phyloP scores from a whole-genome alignment of 2,888 invertebrate genomes.

The Bellardia pandia region DNA sequence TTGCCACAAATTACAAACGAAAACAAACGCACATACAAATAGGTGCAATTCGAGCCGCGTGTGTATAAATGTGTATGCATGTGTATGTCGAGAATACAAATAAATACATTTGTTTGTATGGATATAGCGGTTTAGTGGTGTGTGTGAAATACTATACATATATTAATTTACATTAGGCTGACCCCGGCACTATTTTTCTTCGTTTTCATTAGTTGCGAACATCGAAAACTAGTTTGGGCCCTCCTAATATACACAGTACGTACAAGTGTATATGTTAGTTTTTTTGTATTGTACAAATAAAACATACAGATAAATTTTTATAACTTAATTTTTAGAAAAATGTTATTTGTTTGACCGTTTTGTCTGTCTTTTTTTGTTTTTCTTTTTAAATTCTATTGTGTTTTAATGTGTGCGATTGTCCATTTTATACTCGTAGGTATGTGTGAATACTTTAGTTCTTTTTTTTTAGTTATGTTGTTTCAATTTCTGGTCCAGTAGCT shows the following conservation, averaged over 20 bases:
- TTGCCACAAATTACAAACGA: constrained; percentile 69
- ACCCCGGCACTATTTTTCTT: no score
- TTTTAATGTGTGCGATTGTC: constrained; percentile 60
- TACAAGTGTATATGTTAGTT: neutral
- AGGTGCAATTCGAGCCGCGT: neutral
- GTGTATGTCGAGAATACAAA: constrained; percentile 10
- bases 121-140: neutral
- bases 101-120: constrained; percentile 4
- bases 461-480: constrained; percentile 26
- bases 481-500: constrained; percentile 66
- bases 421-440: constrained; percentile 39
- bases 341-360: constrained; percentile 58
- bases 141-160: neutral
- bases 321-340: constrained; percentile 72
- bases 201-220: no score
- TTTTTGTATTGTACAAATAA: constrained; percentile 54
- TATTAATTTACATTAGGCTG: neutral
- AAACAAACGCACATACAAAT: constrained; percentile 47
- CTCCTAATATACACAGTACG: neutral
- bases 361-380: constrained; percentile 45
- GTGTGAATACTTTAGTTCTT: neutral
- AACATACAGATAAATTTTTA: constrained; percentile 68
- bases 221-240: neutral
- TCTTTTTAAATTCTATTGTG: constrained; percentile 66
- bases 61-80: neutral